phyloP scores from a whole-genome alignment of 2,113 vertebrate species.

The Taxidea taxus region DNA sequence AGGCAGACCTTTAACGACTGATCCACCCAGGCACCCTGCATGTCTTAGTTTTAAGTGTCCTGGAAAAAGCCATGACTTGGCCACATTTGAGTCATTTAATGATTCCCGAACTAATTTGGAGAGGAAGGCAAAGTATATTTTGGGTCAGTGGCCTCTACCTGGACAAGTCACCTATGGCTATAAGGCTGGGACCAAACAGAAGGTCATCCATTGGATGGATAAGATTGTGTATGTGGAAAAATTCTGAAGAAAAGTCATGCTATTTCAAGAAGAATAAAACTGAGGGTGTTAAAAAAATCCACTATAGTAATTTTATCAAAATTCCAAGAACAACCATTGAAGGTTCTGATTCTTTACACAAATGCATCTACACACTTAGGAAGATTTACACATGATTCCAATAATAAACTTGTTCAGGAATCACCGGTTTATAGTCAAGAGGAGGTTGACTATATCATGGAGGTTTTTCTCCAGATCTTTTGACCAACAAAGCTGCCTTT shows the following conservation, averaged over 20 bases:
- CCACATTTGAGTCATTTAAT: neutral
- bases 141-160: neutral
- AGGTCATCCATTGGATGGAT: neutral
- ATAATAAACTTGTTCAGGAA: neutral
- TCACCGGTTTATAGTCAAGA: neutral
- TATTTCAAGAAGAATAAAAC: neutral
- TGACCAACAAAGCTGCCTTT: neutral
- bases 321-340: neutral
- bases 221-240: neutral
- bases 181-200: neutral
- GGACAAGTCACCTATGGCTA: neutral
- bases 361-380: neutral
- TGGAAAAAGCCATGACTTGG: neutral
- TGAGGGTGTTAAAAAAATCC: neutral
- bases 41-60: neutral
- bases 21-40: no score
- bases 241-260: neutral
- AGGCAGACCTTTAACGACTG: no score
- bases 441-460: no score
- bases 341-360: neutral
- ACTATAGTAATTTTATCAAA: neutral
- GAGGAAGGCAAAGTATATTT: neutral
- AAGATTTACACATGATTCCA: neutral
- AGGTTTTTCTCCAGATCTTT: neutral
- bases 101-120: neutral